These are phyloP conservation scores for Lithophane semibrunnea DNA, from an alignment of 2,888 invertebrate genomes.

Conservation along the genomic window DNA sequence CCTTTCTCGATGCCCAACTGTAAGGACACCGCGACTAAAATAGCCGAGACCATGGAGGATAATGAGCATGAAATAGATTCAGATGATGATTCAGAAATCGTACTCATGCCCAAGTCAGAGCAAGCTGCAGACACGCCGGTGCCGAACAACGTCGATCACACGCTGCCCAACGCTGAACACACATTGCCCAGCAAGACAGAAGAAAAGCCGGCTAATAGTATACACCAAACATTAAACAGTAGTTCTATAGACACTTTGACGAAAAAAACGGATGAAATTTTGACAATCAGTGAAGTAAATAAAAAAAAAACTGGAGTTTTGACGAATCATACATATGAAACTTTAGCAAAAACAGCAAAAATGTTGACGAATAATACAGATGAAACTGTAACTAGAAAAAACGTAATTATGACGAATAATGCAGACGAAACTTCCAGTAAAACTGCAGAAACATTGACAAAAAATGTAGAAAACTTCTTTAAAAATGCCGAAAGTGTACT, in stretches of 20 bases:
- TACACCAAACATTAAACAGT: not conserved
- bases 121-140: not conserved
- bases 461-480: slow-evolving; percentile 32
- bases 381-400: slow-evolving; percentile 1
- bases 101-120: slow-evolving; percentile 22
- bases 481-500: slow-evolving; percentile 22
- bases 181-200: not conserved
- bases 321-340: slow-evolving; percentile 9
- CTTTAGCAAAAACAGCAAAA: not conserved
- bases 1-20: slow-evolving; percentile 65
- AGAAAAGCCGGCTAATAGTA: not conserved
- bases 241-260: slow-evolving; percentile 22
- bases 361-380: slow-evolving; percentile 14
- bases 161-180: not conserved
- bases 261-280: slow-evolving; percentile 18
- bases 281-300: slow-evolving; percentile 21
- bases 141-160: slow-evolving; percentile 3
- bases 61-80: slow-evolving; percentile 46
- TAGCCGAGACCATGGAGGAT: slow-evolving; percentile 59
- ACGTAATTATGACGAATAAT: slow-evolving; percentile 17
- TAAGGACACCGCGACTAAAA: slow-evolving; percentile 62
- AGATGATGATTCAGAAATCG: slow-evolving; percentile 48
- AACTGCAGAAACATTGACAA: slow-evolving; percentile 25
- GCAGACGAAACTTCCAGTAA: slow-evolving; percentile 10
- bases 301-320: not conserved